Percentiles rank a stretch among this genome's conserved stretches.
These are phyloP conservation scores for roundworm (Caenorhabditis elegans) DNA, from an alignment of 1,140 invertebrate species.

Conservation along the genomic window DNA sequence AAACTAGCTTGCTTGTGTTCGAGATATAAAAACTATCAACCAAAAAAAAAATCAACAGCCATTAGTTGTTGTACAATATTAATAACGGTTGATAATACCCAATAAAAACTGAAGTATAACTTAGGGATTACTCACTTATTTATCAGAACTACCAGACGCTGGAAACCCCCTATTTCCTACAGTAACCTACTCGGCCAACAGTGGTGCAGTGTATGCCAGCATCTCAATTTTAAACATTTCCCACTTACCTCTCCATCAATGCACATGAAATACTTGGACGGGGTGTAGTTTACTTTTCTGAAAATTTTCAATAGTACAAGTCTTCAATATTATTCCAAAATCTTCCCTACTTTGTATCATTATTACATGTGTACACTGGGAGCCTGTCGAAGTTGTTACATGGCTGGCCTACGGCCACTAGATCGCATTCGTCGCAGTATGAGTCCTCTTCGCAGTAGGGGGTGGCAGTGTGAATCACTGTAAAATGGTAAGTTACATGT, in stretches of 20 bases:
- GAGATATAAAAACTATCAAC: no score
- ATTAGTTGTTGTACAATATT: no score
- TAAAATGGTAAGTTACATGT: neutral
- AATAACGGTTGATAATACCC: no score
- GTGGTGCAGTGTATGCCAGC: no score
- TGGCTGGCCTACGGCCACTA: conserved; percentile 24
- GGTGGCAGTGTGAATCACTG: neutral
- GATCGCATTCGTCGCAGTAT: conserved; percentile 45
- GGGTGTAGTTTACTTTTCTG: conserved; percentile 37
- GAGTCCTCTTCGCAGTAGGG: conserved; percentile 46
- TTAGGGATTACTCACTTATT: no score
- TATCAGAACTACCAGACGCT: no score
- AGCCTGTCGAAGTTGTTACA: conserved; percentile 33
- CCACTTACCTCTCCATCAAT: conserved; percentile 34
- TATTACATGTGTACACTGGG: conserved; percentile 38
- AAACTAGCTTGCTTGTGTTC: no score
- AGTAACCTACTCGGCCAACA: conserved; percentile 61
- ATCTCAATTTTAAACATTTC: no score
- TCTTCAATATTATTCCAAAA: neutral
- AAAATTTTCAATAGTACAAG: neutral
- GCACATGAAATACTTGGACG: conserved; percentile 43
- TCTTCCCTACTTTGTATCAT: conserved; percentile 38
- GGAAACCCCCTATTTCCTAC: no score
- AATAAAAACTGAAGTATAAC: no score
- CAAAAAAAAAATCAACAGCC: no score